Evolutionary conservation across 2,797 vertebrate species (phyloP).

Genomic region (Rhadinocentrus ornatus): DNA sequence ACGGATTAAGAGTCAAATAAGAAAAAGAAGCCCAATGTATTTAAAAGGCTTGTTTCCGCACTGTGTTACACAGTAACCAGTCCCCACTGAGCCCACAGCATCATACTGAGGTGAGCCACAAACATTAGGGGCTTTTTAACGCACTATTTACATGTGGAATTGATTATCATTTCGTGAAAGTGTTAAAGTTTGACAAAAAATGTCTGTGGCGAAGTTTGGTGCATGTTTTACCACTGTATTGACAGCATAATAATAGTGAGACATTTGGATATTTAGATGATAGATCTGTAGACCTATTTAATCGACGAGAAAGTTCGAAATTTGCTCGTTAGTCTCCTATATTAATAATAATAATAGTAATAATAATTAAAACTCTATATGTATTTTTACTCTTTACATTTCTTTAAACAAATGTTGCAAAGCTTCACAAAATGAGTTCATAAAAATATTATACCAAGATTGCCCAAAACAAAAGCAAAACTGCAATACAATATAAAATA

Average conservation of each 20-base stretch:
- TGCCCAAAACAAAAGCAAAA: no score
- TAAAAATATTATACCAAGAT: no score
- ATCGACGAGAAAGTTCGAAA: background rate
- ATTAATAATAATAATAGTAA: no score
- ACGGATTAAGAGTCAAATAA: constrained; percentile 6
- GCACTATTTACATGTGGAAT: background rate
- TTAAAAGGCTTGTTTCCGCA: constrained; percentile 68
- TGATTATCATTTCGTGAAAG: background rate
- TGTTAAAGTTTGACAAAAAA: background rate
- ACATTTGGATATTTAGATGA: background rate
- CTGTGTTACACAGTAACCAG: constrained; percentile 78
- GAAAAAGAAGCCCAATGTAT: constrained; percentile 1
- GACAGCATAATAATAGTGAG: background rate
- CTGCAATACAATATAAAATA: background rate
- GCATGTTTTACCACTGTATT: no score
- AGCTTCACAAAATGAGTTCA: no score
- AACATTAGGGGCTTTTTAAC: background rate
- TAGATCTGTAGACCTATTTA: background rate
- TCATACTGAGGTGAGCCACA: background rate
- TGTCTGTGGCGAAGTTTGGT: background rate
- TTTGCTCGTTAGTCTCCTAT: background rate
- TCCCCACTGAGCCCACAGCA: constrained; percentile 53
- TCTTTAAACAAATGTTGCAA: background rate
- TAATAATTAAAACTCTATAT: background rate
- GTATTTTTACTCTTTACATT: no score